Percentiles rank a stretch among this genome's conserved stretches.
Evolutionary conservation across 1,140 invertebrate genomes (phyloP).

Genomic region (Aplysia californica): DNA sequence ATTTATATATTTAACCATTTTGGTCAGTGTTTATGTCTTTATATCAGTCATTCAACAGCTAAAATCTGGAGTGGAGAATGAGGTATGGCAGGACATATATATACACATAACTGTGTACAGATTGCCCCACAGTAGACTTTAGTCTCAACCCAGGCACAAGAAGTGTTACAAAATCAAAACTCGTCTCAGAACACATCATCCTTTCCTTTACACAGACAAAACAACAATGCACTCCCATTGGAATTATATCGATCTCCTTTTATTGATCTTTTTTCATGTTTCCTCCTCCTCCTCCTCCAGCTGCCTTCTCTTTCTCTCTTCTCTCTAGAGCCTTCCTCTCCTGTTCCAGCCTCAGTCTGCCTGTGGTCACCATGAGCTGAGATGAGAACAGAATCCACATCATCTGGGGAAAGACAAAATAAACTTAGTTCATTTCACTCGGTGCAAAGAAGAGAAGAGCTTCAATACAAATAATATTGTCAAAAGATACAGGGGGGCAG

Average conservation of each 20-base stretch:
- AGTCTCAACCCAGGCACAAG: not conserved
- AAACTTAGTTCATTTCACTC: not conserved
- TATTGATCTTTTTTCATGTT: not conserved
- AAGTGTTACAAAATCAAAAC: not conserved
- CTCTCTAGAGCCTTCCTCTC: not conserved
- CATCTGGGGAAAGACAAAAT: constrained; percentile 16
- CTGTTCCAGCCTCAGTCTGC: constrained; percentile 7
- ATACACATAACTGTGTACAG: not conserved
- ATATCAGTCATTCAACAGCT: too few relatives aligned
- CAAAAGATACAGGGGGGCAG: not conserved
- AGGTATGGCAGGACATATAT: not conserved
- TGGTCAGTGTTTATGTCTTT: too few relatives aligned
- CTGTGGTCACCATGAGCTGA: constrained; percentile 13
- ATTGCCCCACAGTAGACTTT: not conserved
- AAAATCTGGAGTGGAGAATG: not conserved
- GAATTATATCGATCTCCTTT: not conserved
- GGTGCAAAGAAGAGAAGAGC: not conserved
- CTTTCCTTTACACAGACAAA: not conserved
- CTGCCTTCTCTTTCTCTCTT: not conserved
- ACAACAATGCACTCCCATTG: not conserved
- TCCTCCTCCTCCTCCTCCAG: not conserved
- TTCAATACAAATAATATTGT: not conserved
- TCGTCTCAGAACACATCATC: too few relatives aligned
- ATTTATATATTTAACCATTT: too few relatives aligned
- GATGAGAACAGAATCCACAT: constrained; percentile 27